phyloP scores from a whole-genome alignment of 2,888 invertebrate genomes.

The Dolichopus griseipennis region DNA sequence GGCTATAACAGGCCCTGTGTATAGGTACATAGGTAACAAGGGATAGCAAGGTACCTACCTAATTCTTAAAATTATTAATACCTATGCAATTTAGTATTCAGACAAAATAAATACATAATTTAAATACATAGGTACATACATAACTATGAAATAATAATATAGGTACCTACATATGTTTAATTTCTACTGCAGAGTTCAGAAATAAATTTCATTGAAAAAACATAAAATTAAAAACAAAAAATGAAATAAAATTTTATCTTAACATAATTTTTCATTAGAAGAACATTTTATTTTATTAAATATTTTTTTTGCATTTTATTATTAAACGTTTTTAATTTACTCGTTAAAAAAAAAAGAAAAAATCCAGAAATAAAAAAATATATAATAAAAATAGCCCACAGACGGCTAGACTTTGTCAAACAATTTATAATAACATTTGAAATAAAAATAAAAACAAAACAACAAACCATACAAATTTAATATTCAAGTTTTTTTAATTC shows the following conservation, averaged over 20 bases:
- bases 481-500: background rate
- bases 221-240: background rate
- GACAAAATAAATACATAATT: no score
- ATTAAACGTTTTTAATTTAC: conserved; percentile 4
- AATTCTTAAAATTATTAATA: no score
- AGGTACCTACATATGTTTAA: no score
- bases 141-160: no score
- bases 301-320: conserved; percentile 11
- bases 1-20: no score
- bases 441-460: background rate
- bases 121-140: no score
- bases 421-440: background rate
- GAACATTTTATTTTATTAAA: background rate
- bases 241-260: conserved; percentile 10
- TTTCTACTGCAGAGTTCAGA: background rate
- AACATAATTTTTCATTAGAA: conserved; percentile 10
- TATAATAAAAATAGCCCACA: background rate
- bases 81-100: no score
- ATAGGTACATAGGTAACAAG: no score
- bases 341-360: conserved; percentile 18
- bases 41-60: no score
- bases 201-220: background rate
- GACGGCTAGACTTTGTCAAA: conserved; percentile 6
- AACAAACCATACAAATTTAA: no score
- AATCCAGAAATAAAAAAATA: background rate